phyloP scores from a whole-genome alignment of 2,797 vertebrate genomes.

The Trematomus bernacchii region DNA sequence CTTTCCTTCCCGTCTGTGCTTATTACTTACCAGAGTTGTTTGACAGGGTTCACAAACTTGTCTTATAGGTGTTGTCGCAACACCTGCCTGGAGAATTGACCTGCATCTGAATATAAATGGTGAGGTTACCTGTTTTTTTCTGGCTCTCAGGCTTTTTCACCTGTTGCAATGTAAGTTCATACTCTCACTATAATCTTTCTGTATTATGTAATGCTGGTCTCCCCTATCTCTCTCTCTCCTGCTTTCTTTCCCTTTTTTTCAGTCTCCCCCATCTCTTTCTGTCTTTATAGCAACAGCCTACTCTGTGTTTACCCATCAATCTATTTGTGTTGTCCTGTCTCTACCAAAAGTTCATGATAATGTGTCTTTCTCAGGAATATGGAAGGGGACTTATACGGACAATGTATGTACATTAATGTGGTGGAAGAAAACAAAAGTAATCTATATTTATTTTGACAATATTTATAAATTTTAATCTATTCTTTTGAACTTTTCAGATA shows the following conservation, averaged over 20 bases:
- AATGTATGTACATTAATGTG: conserved; percentile 67
- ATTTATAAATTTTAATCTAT: neutral
- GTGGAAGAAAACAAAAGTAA: conserved; percentile 1
- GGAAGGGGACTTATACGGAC: conserved; percentile 51
- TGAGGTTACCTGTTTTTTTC: conserved; percentile 41
- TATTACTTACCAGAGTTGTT: conserved; percentile 19
- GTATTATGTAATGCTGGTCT: neutral
- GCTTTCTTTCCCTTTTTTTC: neutral
- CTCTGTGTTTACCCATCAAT: neutral
- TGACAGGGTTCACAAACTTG: conserved; percentile 32
- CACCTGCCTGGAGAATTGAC: conserved; percentile 12
- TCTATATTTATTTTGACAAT: neutral
- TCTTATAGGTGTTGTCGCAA: neutral
- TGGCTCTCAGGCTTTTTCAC: neutral
- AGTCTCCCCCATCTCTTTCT: neutral
- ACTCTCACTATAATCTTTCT: neutral
- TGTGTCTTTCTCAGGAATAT: conserved; percentile 56
- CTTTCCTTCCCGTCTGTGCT: conserved; percentile 25
- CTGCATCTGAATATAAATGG: conserved; percentile 44
- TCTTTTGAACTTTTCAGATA: conserved; percentile 70
- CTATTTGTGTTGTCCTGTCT: neutral
- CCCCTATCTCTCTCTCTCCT: neutral
- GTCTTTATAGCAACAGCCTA: neutral
- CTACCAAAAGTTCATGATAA: neutral
- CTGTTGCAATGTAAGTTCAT: conserved; percentile 4